Evolutionary conservation across 1,140 invertebrate genomes (phyloP), one percentile per base, ranked within the genome.

Genomic region (Drosophila mayri): DNA sequence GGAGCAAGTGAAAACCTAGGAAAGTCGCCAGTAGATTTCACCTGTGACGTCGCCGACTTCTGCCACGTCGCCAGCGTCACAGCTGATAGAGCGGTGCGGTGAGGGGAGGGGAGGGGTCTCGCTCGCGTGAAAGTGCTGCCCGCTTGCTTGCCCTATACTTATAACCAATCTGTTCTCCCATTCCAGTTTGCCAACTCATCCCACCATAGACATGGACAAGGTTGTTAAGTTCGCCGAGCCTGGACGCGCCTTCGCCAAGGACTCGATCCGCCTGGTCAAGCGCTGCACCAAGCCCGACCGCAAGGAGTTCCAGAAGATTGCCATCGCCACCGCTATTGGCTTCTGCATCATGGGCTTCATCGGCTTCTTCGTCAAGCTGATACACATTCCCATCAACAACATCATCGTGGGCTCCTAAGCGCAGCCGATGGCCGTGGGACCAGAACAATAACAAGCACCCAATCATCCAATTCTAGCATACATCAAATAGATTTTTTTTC

Each of bases 311-410:
- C 98, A 99, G 93, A 99, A 99, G 94, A 99, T 99, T 93, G 99
- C 99, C 18, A 97, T 99, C 86, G 99, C 99, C 43, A 99, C 99
- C 73, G 99, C 99, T 1, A 99, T 99, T 92, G 99, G 99, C 54
- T 99, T 99, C 94, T 99, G 97, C 90, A 99, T 99, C 93, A 99
- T 99, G 99, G 99, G 99, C 50, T 99, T 99, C 93, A 99, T 99
- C 93, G 99, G 99, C 83, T 99, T 99, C 94, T 99, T 99, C 90
- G 99, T 99, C 8, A 99, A 99, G 94, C 94, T 99, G 59, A 99
- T 99, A 93, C 99, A 99, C 94, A 99, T 99, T 93, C 99, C 99
- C 73, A 99, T 99, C 94, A 99, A 99, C 94, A 99, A 99, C 94
- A 99, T 99, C 93, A 99, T 99, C 95, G 99, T 99, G 41, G 95